A percentile compares a stretch with the other conserved stretches of the same genome.
These are phyloP conservation scores for Caenorhabditis auriculariae DNA, from an alignment of 2,888 invertebrate species.

Conservation along the genomic window DNA sequence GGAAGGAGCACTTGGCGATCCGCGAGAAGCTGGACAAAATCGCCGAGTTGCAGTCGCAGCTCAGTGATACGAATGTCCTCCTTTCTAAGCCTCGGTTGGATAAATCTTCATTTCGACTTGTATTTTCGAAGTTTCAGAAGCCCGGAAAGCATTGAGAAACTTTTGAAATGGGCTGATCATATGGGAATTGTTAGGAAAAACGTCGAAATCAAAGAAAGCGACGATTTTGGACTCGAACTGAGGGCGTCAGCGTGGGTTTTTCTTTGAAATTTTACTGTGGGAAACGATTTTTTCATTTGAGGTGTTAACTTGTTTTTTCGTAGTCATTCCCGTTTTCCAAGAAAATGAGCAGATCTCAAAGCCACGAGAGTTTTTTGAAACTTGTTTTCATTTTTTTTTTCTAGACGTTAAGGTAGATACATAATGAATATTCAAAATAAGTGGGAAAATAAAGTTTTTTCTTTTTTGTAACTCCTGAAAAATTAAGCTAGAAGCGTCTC, in stretches of 20 bases:
- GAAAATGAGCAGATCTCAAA: too few species aligned
- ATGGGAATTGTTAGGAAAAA: conserved; percentile 30
- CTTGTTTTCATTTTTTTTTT: too few species aligned
- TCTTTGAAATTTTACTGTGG: too few species aligned
- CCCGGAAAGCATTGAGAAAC: conserved; percentile 19
- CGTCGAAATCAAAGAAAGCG: conserved; percentile 26
- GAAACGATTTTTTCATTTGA: too few species aligned
- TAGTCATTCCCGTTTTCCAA: too few species aligned
- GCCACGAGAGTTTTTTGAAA: too few species aligned
- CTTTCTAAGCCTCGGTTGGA: conserved; percentile 5
- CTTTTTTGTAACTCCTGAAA: too few species aligned
- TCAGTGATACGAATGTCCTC: conserved; percentile 11
- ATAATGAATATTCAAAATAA: too few species aligned
- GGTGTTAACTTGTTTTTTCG: too few species aligned
- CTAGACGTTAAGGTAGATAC: too few species aligned
- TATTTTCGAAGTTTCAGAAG: conserved; percentile 4
- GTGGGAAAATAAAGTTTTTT: too few species aligned
- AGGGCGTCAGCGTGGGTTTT: conserved; percentile 23
- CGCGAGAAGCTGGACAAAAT: conserved; percentile 25
- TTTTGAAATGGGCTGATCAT: conserved; percentile 46
- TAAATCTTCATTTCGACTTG: neutral
- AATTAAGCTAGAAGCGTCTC: too few species aligned
- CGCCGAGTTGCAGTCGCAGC: conserved; percentile 4
- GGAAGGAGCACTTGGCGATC: conserved; percentile 50
- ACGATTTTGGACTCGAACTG: conserved; percentile 19